Evolutionary conservation across 30 jellyfish, hydroid and myxozoan species (phyloP), one percentile per base, ranked within the genome.

Genomic region (Sanderia malayensis): DNA sequence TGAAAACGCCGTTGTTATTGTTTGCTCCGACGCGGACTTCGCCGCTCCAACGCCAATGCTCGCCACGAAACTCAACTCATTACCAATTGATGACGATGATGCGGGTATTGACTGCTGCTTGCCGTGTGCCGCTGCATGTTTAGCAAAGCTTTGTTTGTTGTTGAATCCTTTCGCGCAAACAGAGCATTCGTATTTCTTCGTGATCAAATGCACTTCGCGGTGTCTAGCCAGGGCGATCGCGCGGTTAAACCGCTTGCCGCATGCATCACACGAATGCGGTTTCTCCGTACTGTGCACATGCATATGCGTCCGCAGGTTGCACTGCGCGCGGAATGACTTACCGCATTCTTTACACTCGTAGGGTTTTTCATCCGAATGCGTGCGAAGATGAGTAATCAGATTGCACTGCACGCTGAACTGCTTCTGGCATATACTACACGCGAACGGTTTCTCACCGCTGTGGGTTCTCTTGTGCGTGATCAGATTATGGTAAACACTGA

Each of bases 261-360:
- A 74, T 33, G 47, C 44, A 7, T 58, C 86, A 37, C 86, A 74
- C 31, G 61, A 46, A 61, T 74, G 77, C 23, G 86, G 86, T 28
- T 66, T 44, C 8, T 74, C 77, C 2, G 74, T 46, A 25, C 86
- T 74, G 70, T 74, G 86, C 32, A 74, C 86, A 27, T 74, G 77
- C 86, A 74, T 74, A 70, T 74, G 86, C 23, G 86, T 74, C 61
- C 28, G 41, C 3, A 74, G 67, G 61, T 74, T 74, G 86, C 86
- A 74, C 86, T 74, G 86, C 69, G 86, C 86, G 22, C 86, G 75
- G 77, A 74, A 74, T 26, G 21, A 26, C 26, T 60, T 74, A 46
- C 86, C 86, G 29, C 86, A 74, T 25, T 27, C 37, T 59, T 74
- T 62, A 61, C 86, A 74, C 22, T 61, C 78, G 61, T 25, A 74